Evolutionary conservation across 2,888 invertebrate species (phyloP).

Genomic region (Meiosimyza platycephala): DNA sequence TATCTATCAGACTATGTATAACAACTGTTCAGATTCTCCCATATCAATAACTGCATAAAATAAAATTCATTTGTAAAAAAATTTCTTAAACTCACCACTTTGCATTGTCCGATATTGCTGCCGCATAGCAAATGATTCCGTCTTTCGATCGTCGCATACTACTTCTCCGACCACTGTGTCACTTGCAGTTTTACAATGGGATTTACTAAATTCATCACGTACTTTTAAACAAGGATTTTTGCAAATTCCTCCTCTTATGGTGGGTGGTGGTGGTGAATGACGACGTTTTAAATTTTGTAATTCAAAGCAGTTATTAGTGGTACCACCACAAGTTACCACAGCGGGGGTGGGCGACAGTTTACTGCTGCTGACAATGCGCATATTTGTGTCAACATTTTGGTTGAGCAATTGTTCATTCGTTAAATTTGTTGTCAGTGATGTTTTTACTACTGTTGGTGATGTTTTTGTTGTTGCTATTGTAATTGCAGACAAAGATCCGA

Average conservation of each 20-base stretch:
- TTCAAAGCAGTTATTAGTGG: no score
- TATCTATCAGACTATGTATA: no score
- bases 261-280: conserved; percentile 18
- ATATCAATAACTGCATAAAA: neutral
- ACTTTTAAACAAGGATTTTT: conserved; percentile 44
- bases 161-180: conserved; percentile 12
- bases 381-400: conserved; percentile 54
- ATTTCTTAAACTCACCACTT: conserved; percentile 20
- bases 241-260: conserved; percentile 25
- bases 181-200: conserved; percentile 33
- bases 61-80: conserved; percentile 10
- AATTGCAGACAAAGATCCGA: conserved; percentile 11
- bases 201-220: conserved; percentile 50
- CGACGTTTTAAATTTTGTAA: conserved; percentile 8
- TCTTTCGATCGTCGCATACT: conserved; percentile 15
- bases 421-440: conserved; percentile 11
- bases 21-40: no score
- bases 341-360: neutral
- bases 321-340: no score
- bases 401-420: conserved; percentile 19
- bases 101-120: neutral
- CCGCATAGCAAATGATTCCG: neutral
- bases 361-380: conserved; percentile 54
- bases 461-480: conserved; percentile 32
- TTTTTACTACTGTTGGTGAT: conserved; percentile 37